phyloP scores from a whole-genome alignment of 2,797 vertebrate genomes.

The Oreochromis mossambicus region DNA sequence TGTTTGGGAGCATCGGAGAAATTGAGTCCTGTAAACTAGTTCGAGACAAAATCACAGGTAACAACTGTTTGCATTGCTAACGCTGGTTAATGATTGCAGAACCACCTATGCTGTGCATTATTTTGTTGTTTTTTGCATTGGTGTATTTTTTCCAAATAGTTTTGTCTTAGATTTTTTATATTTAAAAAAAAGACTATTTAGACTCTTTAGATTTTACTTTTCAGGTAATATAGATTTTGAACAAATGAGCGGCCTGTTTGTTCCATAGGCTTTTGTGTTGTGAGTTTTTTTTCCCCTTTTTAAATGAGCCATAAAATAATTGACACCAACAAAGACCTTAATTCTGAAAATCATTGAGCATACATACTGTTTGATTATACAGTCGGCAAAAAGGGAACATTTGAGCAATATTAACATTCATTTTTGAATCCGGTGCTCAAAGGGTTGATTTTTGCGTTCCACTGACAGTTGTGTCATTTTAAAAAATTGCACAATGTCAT shows the following conservation, averaged over 20 bases:
- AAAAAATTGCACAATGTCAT: not conserved
- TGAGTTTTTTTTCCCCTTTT: not conserved
- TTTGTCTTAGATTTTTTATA: not conserved
- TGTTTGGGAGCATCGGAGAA: slow-evolving; percentile 97
- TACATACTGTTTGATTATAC: not conserved
- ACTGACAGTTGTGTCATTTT: not conserved
- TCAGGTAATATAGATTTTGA: not conserved
- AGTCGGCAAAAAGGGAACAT: not conserved
- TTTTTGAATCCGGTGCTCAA: not conserved
- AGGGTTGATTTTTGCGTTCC: not conserved
- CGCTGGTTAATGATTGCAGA: not conserved
- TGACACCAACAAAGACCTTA: not conserved
- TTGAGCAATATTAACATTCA: not conserved
- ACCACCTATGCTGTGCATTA: not conserved
- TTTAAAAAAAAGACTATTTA: not conserved
- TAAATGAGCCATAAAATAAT: slow-evolving; percentile 5
- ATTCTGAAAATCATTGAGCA: slow-evolving; percentile 14
- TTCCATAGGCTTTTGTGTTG: not conserved
- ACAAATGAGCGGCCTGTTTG: not conserved
- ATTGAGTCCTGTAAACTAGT: slow-evolving; percentile 99
- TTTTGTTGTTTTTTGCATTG: not conserved
- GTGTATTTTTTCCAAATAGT: not conserved
- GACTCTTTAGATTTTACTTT: not conserved
- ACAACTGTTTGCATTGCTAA: not conserved
- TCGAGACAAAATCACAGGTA: slow-evolving; percentile 99